A percentile compares a stretch with the other conserved stretches of the same genome.
Conservation (phyloP, 2,888 invertebrate species). For the Chrysolina americana region DNA sequence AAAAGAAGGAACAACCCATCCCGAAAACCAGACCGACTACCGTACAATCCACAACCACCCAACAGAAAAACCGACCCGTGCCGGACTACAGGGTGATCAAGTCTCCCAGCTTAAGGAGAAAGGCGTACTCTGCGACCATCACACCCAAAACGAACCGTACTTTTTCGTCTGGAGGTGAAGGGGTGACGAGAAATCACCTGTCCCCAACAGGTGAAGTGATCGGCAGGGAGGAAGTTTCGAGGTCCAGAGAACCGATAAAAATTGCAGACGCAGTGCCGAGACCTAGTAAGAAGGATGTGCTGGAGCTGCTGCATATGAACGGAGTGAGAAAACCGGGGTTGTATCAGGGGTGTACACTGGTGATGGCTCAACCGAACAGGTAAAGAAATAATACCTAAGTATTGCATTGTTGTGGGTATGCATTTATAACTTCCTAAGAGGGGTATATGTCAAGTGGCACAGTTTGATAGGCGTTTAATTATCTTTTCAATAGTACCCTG, state of each 20-base stretch:
- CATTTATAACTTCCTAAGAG: too few species aligned
- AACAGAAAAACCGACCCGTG: constrained; percentile 19
- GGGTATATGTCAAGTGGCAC: too few species aligned
- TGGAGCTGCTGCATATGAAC: neutral
- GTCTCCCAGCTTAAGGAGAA: constrained; percentile 52
- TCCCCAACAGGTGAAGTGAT: neutral
- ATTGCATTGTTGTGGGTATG: too few species aligned
- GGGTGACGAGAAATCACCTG: neutral
- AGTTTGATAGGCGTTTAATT: too few species aligned
- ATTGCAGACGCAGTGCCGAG: neutral
- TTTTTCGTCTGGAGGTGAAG: constrained; percentile 3
- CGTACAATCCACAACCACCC: constrained; percentile 36
- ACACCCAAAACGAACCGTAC: constrained; percentile 44
- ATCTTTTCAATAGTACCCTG: too few species aligned
- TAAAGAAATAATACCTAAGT: too few species aligned
- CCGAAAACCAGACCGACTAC: constrained; percentile 39
- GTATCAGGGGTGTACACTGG: neutral
- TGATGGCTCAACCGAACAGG: neutral
- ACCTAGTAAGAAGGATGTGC: neutral
- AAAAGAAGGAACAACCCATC: constrained; percentile 16
- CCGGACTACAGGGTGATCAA: constrained; percentile 50
- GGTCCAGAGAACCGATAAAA: neutral
- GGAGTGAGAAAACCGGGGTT: neutral
- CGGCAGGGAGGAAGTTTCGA: neutral
- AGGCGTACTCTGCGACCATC: constrained; percentile 55